Evolutionary conservation across 2,113 vertebrate genomes (phyloP).

Genomic region (Malurus cyaneus): DNA sequence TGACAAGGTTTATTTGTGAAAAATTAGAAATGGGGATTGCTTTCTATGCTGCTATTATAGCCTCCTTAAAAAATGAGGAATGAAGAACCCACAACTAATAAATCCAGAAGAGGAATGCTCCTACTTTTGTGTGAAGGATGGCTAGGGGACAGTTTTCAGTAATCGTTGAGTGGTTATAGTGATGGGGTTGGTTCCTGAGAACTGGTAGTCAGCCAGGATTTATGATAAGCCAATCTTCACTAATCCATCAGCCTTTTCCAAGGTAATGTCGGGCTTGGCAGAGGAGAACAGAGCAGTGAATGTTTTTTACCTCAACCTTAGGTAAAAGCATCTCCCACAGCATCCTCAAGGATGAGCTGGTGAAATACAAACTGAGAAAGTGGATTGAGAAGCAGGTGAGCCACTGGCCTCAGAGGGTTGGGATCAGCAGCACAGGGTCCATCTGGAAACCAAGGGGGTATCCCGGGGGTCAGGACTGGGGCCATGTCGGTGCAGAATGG

Average conservation of each 20-base stretch:
- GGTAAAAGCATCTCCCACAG: not conserved
- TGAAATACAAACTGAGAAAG: not conserved
- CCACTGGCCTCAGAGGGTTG: not conserved
- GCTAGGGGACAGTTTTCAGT: not conserved
- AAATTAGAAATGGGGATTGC: not conserved
- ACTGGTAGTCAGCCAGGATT: not conserved
- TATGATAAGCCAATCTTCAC: not conserved
- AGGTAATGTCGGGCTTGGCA: not conserved
- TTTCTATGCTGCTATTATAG: not conserved
- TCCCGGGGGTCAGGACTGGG: not conserved
- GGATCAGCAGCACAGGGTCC: not conserved
- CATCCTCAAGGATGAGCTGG: not conserved
- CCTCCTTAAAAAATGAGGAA: not conserved
- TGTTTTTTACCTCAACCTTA: not conserved
- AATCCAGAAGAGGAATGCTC: not conserved
- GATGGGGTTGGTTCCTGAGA: not conserved
- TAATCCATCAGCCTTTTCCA: not conserved
- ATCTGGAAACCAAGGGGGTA: not conserved
- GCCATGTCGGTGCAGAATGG: fast-evolving
- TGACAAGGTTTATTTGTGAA: not conserved
- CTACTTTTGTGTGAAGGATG: not conserved
- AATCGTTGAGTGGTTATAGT: not conserved
- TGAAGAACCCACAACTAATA: not conserved
- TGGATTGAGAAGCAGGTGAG: not conserved
- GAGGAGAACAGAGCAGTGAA: not conserved